These are phyloP conservation scores for Calephelis perditalis DNA, from an alignment of 2,888 invertebrate species.

Conservation along the genomic window DNA sequence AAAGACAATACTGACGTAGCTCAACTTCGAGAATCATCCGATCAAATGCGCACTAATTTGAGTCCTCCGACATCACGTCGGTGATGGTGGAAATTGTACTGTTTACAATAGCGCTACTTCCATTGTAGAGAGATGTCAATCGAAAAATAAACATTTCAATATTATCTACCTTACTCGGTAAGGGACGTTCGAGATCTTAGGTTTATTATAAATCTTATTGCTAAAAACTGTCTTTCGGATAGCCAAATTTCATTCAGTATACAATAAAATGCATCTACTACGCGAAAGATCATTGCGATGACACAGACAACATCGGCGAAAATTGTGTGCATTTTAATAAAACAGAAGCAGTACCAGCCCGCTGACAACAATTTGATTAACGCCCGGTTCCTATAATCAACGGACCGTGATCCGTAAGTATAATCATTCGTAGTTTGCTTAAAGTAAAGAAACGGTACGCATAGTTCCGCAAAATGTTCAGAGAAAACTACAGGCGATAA, in stretches of 20 bases:
- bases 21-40: conserved; percentile 35
- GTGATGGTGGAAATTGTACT: conserved; percentile 14
- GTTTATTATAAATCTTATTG: conserved; percentile 75
- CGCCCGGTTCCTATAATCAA: too few species aligned
- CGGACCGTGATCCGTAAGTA: too few species aligned
- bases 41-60: conserved; percentile 19
- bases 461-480: too few species aligned
- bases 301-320: conserved; percentile 27
- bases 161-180: conserved; percentile 77
- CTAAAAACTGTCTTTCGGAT: conserved; percentile 65
- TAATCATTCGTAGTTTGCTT: too few species aligned
- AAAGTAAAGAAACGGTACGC: too few species aligned
- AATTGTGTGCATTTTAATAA: conserved; percentile 59
- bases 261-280: conserved; percentile 40
- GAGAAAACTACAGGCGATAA: too few species aligned
- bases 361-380: conserved; percentile 44
- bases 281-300: conserved; percentile 40
- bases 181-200: conserved; percentile 78
- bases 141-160: conserved; percentile 69
- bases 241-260: conserved; percentile 57
- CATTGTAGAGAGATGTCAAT: conserved; percentile 63
- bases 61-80: conserved; percentile 22
- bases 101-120: conserved; percentile 38
- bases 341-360: conserved; percentile 71
- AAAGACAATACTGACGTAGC: conserved; percentile 59